Conservation (phyloP, 1,140 invertebrate genomes). For the Battus philenor region DNA sequence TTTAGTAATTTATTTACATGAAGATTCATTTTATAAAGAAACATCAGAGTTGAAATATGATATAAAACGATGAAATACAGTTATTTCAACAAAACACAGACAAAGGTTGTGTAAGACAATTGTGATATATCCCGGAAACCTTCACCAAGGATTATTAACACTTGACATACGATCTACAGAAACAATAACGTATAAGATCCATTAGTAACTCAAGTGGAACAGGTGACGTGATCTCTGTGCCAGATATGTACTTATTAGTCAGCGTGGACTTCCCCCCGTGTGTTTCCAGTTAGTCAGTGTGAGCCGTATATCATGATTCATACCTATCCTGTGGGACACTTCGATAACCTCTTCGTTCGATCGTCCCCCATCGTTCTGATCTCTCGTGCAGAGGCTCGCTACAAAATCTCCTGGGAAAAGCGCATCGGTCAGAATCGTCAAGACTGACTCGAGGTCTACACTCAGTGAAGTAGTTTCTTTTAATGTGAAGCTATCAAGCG, state of each 20-base stretch:
- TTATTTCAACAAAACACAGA: too few relatives aligned
- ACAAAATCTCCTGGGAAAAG: conserved; percentile 59
- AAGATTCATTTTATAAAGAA: too few relatives aligned
- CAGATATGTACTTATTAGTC: conserved; percentile 31
- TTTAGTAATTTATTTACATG: too few relatives aligned
- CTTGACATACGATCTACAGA: not conserved
- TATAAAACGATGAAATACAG: too few relatives aligned
- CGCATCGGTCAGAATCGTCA: conserved; percentile 31
- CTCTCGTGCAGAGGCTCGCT: conserved; percentile 56
- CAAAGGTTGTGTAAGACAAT: too few relatives aligned
- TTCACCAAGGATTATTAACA: conserved; percentile 16
- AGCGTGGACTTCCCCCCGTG: conserved; percentile 23
- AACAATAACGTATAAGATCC: conserved; percentile 16
- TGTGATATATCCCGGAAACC: conserved; percentile 1
- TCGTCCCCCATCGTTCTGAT: conserved; percentile 27
- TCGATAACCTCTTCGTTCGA: conserved; percentile 31
- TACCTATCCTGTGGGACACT: conserved; percentile 43
- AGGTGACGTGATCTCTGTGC: conserved; percentile 28
- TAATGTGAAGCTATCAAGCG: conserved; percentile 47
- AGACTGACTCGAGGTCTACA: conserved; percentile 16
- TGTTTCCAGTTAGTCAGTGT: conserved; percentile 35
- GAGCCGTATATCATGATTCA: conserved; percentile 26
- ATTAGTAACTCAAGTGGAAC: conserved; percentile 18
- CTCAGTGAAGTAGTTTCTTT: conserved; percentile 20
- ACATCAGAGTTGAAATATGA: too few relatives aligned